Evolutionary conservation across 2,113 vertebrate genomes (phyloP).

Genomic region (Sakesphorus luctuosus): DNA sequence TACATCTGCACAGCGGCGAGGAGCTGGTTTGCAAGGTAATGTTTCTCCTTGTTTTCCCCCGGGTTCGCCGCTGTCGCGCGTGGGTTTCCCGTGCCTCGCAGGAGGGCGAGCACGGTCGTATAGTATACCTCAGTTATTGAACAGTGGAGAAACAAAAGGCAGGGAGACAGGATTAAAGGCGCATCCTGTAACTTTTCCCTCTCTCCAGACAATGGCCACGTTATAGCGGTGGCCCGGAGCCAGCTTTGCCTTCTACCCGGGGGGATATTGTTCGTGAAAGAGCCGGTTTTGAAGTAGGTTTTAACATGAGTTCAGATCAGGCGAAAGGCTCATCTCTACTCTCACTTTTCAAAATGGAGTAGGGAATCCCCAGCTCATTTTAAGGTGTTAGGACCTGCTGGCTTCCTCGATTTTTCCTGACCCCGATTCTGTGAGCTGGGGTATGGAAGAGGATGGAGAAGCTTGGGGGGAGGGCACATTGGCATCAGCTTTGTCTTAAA

Average conservation of each 20-base stretch:
- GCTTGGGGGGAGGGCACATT: background rate
- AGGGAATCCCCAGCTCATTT: constrained; percentile 64
- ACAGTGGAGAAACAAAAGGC: constrained; percentile 16
- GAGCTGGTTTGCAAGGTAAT: constrained; percentile 98
- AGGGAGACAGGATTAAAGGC: background rate
- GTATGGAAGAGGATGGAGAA: background rate
- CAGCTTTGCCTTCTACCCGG: background rate
- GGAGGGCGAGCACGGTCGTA: background rate
- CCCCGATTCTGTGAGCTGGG: constrained; percentile 23
- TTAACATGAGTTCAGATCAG: constrained; percentile 26
- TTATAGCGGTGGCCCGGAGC: constrained; percentile 56
- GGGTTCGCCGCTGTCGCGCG: background rate
- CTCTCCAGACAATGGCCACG: constrained; percentile 69
- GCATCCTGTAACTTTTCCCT: constrained; percentile 59
- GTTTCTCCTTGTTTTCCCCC: background rate
- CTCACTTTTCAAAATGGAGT: constrained; percentile 22
- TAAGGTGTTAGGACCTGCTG: background rate
- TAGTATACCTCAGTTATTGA: background rate
- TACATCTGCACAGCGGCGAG: constrained; percentile 97
- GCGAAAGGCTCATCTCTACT: background rate
- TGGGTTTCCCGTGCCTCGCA: background rate
- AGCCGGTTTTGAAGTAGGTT: background rate
- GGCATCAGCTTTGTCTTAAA: constrained; percentile 59
- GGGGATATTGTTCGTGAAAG: constrained; percentile 27
- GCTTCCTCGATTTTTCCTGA: background rate